Evolutionary conservation across 1,140 invertebrate genomes (phyloP).

Genomic region (Chymomyza costata): DNA sequence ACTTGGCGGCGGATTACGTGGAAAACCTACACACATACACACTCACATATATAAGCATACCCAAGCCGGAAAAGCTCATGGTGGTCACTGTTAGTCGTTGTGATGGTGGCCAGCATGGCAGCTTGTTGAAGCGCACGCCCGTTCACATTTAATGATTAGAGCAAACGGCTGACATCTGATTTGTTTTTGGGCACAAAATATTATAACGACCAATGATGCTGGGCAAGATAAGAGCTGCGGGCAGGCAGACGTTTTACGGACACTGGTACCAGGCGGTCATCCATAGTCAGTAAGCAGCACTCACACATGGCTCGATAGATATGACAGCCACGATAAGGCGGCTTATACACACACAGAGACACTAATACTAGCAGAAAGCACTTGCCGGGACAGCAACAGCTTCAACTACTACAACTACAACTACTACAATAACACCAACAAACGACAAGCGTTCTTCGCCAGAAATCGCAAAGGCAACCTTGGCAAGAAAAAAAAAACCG

Average conservation of each 20-base stretch:
- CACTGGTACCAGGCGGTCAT: conserved; percentile 21
- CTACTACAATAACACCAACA: no score
- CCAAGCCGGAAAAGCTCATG: conserved; percentile 40
- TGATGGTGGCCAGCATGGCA: conserved; percentile 24
- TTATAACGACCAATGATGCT: conserved; percentile 71
- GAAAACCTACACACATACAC: no score
- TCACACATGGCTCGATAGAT: conserved; percentile 45
- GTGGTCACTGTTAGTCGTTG: conserved; percentile 35
- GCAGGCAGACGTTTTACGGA: no score
- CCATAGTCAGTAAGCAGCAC: conserved; percentile 13
- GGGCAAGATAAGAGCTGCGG: conserved; percentile 38
- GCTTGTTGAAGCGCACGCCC: not conserved
- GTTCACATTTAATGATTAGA: conserved; percentile 47
- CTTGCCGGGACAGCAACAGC: no score
- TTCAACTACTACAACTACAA: no score
- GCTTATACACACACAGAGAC: not conserved
- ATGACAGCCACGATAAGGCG: conserved; percentile 51
- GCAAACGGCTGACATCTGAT: conserved; percentile 70
- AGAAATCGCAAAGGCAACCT: no score
- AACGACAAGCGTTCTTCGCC: no score
- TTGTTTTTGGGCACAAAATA: conserved; percentile 71
- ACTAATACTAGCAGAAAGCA: not conserved
- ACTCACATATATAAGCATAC: no score
- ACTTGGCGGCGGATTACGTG: conserved; percentile 32
- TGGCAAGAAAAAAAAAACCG: no score